Base-by-base conservation (phyloP, 2,888 invertebrate species). In the Lumbricus terrestris region DNA sequence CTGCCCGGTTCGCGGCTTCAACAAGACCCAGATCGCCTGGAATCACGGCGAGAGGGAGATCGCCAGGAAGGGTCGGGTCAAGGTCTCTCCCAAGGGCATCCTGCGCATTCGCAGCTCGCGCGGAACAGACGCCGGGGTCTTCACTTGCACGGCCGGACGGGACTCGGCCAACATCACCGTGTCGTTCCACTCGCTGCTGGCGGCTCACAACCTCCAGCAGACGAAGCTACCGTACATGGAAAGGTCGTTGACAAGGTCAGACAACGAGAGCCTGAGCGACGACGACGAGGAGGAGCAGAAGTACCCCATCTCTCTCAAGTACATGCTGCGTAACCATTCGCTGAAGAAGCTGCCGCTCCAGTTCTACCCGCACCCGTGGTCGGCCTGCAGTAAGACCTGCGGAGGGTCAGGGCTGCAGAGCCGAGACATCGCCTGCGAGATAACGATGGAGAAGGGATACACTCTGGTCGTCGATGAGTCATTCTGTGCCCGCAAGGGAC, bases 351-450 rank as follows among this genome's bases (percentile, higher is more conserved):
- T 92, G 3, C 91, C 91, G 13, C 90, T 92, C 89, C 37, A 89
- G 13, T 92, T 88, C 90, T 88, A 90, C 42, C 83, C 91, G 4
- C 91, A 97, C 0, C 96, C 97, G 20, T 98, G 98, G 98, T 97
- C 97, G 0, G 96, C 96, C 29, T 98, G 98, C 94, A 97, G 97
- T 2, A 97, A 97, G 92, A 96, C 96, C 0, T 98, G 98, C 93
- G 97, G 97, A 0, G 97, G 97, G 85, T 96, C 96, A 90, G 98
- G 97, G 2, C 96, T 97, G 95, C 97, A 97, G 95, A 96, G 96
- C 92, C 96, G 97, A 91, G 96, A 96, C 90, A 96, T 97, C 92
- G 95, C 96, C 93, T 96, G 97, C 95, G 95, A 94, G 11, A 96
- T 91, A 47, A 82, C 89, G 47, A 37, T 90, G 35, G 33, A 82